Conservation (phyloP, 2,888 invertebrate species). For the Dascillus cervinus region DNA sequence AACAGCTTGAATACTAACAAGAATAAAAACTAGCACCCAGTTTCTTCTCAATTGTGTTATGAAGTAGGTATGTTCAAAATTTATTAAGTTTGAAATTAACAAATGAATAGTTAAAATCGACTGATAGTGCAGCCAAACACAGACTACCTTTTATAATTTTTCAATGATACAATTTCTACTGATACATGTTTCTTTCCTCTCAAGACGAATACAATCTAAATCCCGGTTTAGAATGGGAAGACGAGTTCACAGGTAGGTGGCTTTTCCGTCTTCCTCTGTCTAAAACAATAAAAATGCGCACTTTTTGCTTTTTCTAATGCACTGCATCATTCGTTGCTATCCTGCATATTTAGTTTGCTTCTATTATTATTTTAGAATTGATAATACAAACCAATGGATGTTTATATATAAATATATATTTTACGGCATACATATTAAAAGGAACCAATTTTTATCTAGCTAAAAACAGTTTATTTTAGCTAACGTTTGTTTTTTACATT, state of each 20-base stretch:
- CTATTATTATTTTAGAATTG: neutral
- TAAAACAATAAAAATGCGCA: slow-evolving; percentile 12
- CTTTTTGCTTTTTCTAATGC: slow-evolving; percentile 7
- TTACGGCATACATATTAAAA: too few species aligned
- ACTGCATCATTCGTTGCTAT: slow-evolving; percentile 1
- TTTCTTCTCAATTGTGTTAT: slow-evolving; percentile 37
- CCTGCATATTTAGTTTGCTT: too few species aligned
- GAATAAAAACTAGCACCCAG: too few species aligned
- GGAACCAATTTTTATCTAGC: too few species aligned
- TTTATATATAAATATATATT: neutral
- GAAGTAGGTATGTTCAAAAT: slow-evolving; percentile 22
- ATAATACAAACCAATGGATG: neutral
- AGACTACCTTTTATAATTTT: slow-evolving; percentile 16
- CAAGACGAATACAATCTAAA: slow-evolving; percentile 99
- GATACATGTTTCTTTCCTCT: slow-evolving; percentile 53
- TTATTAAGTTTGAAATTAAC: too few species aligned
- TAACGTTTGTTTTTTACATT: too few species aligned
- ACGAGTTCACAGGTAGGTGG: slow-evolving; percentile 98
- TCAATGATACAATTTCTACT: slow-evolving; percentile 21
- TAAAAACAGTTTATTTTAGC: too few species aligned
- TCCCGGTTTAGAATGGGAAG: slow-evolving; percentile 99
- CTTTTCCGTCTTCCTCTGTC: slow-evolving; percentile 27
- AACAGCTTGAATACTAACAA: too few species aligned
- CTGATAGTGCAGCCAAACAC: slow-evolving; percentile 20
- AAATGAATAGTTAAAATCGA: too few species aligned